phyloP scores from a whole-genome alignment of 2,888 invertebrate genomes.

The Mechanitis messenoides region DNA sequence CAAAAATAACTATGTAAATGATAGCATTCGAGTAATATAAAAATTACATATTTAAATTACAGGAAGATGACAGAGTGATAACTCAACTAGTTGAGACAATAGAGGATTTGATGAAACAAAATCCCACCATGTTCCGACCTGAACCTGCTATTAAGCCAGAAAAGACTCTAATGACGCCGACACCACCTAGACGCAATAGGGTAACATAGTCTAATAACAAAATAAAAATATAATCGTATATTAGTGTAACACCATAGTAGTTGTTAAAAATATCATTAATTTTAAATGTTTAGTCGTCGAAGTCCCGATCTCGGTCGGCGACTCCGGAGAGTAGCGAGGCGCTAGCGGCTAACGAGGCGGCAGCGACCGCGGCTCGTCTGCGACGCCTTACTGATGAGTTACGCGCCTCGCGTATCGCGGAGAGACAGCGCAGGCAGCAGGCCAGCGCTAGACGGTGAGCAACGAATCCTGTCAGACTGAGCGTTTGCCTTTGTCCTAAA shows the following conservation, averaged over 20 bases:
- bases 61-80: conserved; percentile 85
- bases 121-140: conserved; percentile 79
- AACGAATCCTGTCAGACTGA: neutral
- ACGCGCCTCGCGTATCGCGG: conserved; percentile 70
- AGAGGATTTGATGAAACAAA: conserved; percentile 86
- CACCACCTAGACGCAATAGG: conserved; percentile 82
- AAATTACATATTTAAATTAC: conserved; percentile 39
- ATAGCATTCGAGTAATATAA: too few relatives aligned
- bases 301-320: conserved; percentile 80
- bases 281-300: conserved; percentile 71
- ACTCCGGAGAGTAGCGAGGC: conserved; percentile 78
- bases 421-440: conserved; percentile 61
- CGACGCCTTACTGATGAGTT: conserved; percentile 84
- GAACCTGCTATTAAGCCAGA: conserved; percentile 53
- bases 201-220: conserved; percentile 45
- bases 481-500: too few relatives aligned
- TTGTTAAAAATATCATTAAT: neutral
- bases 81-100: conserved; percentile 85
- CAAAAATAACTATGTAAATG: too few relatives aligned
- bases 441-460: conserved; percentile 58
- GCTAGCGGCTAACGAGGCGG: conserved; percentile 42
- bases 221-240: neutral
- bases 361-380: conserved; percentile 77
- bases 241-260: neutral
- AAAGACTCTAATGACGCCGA: conserved; percentile 78